Evolutionary conservation across 2,888 invertebrate genomes (phyloP).

Genomic region (Troilus luridus): DNA sequence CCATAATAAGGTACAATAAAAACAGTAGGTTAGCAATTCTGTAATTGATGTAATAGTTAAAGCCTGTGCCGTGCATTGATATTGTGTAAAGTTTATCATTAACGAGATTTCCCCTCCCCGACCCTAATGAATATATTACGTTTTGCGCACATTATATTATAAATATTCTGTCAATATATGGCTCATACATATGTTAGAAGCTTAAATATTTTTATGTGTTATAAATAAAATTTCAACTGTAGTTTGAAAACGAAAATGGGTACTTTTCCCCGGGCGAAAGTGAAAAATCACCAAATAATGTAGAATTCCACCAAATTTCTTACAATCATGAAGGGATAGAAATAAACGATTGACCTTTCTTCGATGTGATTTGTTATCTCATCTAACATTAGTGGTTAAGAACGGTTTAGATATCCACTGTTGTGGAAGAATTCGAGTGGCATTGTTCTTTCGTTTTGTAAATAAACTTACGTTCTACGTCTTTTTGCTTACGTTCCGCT

Average conservation of each 20-base stretch:
- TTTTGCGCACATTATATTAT: not conserved
- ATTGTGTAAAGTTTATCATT: not conserved
- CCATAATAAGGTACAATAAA: not conserved
- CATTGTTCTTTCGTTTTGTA: no score
- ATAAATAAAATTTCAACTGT: slow-evolving; percentile 16
- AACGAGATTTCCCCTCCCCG: not conserved
- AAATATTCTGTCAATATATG: not conserved
- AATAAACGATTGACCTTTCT: no score
- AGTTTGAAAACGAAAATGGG: not conserved
- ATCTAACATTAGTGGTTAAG: no score
- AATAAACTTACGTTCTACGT: no score
- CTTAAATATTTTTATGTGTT: slow-evolving; percentile 52
- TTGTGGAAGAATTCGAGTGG: no score
- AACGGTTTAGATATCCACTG: no score
- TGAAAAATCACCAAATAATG: no score
- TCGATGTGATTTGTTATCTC: no score
- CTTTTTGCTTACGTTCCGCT: no score
- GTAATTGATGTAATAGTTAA: not conserved
- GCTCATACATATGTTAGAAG: not conserved
- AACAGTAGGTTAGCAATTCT: not conserved
- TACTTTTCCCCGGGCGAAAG: no score
- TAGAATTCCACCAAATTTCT: no score
- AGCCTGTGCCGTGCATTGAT: not conserved
- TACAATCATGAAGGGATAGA: no score
- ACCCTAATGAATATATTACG: not conserved